Evolutionary conservation across 1,140 invertebrate genomes (phyloP), one percentile per base, ranked within the genome.

Genomic region (Paracyclopina nana): DNA sequence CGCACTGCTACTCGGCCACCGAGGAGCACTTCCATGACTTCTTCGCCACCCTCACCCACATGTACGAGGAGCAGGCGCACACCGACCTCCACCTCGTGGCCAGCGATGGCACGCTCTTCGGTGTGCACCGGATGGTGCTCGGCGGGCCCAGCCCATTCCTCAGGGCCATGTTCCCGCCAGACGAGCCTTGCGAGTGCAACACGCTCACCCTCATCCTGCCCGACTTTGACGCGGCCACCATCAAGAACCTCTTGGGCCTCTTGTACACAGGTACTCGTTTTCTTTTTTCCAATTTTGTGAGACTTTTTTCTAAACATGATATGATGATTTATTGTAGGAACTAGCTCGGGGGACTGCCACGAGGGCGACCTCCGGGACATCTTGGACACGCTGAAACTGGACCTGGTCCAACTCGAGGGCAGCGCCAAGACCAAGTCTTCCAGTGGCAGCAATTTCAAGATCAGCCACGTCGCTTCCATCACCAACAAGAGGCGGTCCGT

Each of bases 261-360:
- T 16, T 48, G 9, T 48, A 48, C 25, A 48, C 45, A 14, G 45
- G 45, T 48, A 28, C 16, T 24, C 24, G n/a, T 44, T 44, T 44
- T 25, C 2, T 24, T 44, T 44, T 4, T 14, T 44, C 3, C 14
- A n/a, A 38, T 38, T n/a, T n/a, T 9, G 34, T 38, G 14, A 38
- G 20, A 4, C 9, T n/a, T 38, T 38, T 16, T 38, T 38, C 20
- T n/a, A 38, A 38, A 20, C 14, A 38, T 38, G n/a, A 38, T 4
- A 38, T n/a, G 20, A 38, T 38, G 34, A 16, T 3, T n/a, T n/a
- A n/a, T 38, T 38, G 11, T 29, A 48, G 45, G 45, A 14, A 48
- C 22, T 14, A 48, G 45, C 45, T 28, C 30, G 8, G 45, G 45
- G 9, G 22, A 48, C 27, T 48, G 45, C 28, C 30, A 24, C 6